A percentile compares a stretch with the other conserved stretches of the same genome.
These are phyloP conservation scores for Eurystomus glaucurus DNA, from an alignment of 2,797 vertebrate genomes.

Conservation along the genomic window DNA sequence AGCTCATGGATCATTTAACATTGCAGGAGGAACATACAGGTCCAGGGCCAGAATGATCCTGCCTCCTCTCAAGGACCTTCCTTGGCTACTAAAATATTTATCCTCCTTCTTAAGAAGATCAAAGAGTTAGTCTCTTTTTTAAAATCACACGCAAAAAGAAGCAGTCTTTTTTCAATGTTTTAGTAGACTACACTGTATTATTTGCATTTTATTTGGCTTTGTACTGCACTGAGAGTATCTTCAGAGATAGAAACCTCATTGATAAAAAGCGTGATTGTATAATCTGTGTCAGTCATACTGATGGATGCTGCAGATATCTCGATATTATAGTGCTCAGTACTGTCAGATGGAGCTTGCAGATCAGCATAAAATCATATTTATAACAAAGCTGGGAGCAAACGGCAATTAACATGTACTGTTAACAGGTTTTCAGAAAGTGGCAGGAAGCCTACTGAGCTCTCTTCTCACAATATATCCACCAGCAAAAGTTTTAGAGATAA, in stretches of 20 bases:
- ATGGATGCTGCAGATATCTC: background rate
- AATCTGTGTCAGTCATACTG: slow-evolving; percentile 3
- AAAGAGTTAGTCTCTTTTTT: background rate
- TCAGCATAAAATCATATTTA: slow-evolving; percentile 1
- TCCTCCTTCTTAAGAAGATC: background rate
- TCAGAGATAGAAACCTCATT: background rate
- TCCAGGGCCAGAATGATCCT: background rate
- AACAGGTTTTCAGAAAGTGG: slow-evolving; percentile 17
- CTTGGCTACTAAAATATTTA: background rate
- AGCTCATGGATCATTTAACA: background rate
- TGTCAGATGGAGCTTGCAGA: background rate
- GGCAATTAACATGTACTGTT: background rate
- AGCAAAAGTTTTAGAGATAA: slow-evolving; percentile 20
- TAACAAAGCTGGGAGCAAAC: background rate
- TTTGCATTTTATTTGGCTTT: slow-evolving; percentile 19
- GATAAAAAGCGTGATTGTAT: background rate
- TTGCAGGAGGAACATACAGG: background rate
- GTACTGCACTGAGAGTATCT: background rate
- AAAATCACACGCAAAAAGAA: background rate
- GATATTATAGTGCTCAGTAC: background rate
- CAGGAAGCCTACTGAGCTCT: background rate
- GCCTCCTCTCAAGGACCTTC: background rate
- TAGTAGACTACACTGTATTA: background rate
- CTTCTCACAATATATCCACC: background rate
- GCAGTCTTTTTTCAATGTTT: background rate